phyloP scores from a whole-genome alignment of 2,113 vertebrate species.

The Fregata magnificens region DNA sequence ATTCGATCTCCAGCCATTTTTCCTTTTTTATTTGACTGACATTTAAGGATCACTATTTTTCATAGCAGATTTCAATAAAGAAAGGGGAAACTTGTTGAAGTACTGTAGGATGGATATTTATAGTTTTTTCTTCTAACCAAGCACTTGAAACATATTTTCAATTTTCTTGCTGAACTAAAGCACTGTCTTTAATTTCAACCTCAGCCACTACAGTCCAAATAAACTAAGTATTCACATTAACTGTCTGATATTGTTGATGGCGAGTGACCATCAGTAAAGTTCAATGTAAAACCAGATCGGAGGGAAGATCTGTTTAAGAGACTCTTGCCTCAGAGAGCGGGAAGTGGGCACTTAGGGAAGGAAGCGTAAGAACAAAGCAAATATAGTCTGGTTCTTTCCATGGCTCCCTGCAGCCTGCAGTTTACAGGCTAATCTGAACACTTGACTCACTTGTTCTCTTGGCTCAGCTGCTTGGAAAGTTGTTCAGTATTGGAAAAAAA shows the following conservation, averaged over 20 bases:
- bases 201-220: neutral
- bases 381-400: neutral
- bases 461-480: neutral
- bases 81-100: neutral
- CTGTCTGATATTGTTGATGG: neutral
- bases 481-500: neutral
- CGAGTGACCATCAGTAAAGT: neutral
- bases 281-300: neutral
- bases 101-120: neutral
- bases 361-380: neutral
- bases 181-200: neutral
- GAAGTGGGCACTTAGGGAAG: neutral
- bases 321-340: neutral
- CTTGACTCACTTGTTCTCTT: neutral
- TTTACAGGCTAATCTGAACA: conserved; percentile 3
- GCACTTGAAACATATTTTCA: neutral
- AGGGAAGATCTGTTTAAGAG: neutral
- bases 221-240: neutral
- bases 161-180: neutral
- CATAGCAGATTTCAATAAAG: neutral
- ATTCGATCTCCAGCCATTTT: neutral
- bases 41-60: neutral
- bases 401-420: neutral
- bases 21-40: neutral
- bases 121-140: neutral